phyloP scores from a whole-genome alignment of 2,113 vertebrate genomes.

The Isurus oxyrinchus region DNA sequence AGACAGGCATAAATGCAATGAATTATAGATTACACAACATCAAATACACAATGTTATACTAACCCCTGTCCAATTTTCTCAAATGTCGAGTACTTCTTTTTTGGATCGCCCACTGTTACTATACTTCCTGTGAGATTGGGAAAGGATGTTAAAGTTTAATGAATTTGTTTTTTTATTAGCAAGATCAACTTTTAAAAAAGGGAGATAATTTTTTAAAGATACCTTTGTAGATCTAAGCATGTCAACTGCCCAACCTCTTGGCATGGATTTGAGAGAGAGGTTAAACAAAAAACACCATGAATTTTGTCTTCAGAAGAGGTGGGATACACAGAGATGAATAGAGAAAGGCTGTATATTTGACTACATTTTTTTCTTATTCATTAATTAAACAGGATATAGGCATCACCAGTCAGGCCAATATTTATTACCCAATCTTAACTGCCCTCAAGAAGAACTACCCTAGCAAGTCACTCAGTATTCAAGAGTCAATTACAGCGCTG shows the following conservation, averaged over 20 bases:
- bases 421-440: background rate
- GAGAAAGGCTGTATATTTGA: background rate
- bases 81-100: constrained; percentile 90
- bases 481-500: background rate
- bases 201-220: background rate
- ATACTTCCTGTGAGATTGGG: constrained; percentile 69
- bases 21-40: background rate
- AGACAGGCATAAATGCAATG: background rate
- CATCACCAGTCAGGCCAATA: background rate
- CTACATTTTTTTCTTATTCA: background rate
- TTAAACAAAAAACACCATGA: background rate
- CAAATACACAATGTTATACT: constrained; percentile 48
- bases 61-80: constrained; percentile 97
- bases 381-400: background rate
- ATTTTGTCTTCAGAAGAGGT: background rate
- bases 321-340: background rate
- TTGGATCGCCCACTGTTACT: constrained; percentile 88
- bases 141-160: background rate
- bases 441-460: too few species aligned
- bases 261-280: background rate
- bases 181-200: background rate
- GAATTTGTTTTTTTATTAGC: background rate
- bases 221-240: background rate
- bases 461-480: too few species aligned
- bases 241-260: background rate